Base-by-base conservation (phyloP, 2,113 vertebrate genomes). In the Lampris incognitus region DNA sequence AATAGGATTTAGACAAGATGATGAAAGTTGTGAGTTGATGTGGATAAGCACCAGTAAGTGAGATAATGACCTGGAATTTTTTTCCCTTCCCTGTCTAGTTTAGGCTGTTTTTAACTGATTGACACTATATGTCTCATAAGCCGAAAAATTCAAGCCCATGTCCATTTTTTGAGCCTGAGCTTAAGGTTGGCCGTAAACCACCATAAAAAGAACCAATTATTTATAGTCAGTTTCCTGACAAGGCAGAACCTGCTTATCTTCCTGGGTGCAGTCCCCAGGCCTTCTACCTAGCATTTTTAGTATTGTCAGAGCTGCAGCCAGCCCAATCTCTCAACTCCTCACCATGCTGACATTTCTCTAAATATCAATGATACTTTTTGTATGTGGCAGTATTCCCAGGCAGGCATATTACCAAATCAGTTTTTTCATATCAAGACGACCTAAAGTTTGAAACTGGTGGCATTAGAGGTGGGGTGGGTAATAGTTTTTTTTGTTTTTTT, bases 201-300 rank as follows among this genome's bases (percentile, higher is more conserved):
- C 87, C 81, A 77, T 81, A 88, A 92, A 92, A 93, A 88, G 82
- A 91, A 78, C 81, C 84, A 78, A 90, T 94, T 93, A 92, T 93
- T 94, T 93, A 91, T 90, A 84, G 89, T 83, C 66, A 4, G 51
- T 52, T 78, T 52, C 70, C 81, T 88, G 87, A 91, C 72, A 64
- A 85, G 88, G 71, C 38, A n/a, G 78, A 78, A 80, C 63, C 65
- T 83, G 80, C 91, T 91, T 88, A 91, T 93, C 92, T 90, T 88
- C 88, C 85, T 80, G 69, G 51, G 61, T 69, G 83, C 87, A 80
- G 78, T 83, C 78, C 66, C 41, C 79, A 52, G 67, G 61, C 71
- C 86, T 66, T 69, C 63, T 55, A 0, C 59, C 6, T 68, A 52
- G 37, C 56, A 59, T 85, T 86, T 82, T 74, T 68, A 76, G 70